phyloP scores from a whole-genome alignment of 2,888 invertebrate species.

The Seladonia tumulorum region DNA sequence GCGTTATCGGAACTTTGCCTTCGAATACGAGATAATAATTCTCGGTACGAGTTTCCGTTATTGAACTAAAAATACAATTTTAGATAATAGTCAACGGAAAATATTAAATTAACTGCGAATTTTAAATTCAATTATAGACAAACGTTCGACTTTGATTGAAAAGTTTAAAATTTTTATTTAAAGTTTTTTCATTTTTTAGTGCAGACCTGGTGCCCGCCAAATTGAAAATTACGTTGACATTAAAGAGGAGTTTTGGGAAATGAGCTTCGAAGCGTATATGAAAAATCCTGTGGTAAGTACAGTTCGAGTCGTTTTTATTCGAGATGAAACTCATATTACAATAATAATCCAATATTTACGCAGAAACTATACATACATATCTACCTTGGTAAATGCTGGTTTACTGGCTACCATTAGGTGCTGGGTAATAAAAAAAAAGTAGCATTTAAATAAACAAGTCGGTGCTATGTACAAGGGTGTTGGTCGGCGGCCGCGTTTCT shows the following conservation, averaged over 20 bases:
- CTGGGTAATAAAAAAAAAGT: constrained; percentile 58
- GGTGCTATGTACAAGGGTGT: constrained; percentile 67
- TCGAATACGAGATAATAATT: neutral
- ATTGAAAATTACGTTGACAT: neutral
- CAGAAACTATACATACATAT: constrained; percentile 65
- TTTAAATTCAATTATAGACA: neutral
- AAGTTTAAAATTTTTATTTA: neutral
- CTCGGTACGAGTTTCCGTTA: neutral
- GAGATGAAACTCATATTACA: constrained; percentile 73
- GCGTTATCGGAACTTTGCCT: neutral
- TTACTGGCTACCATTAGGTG: constrained; percentile 69
- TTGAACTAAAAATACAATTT: neutral
- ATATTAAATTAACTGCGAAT: neutral
- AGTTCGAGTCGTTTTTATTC: constrained; percentile 73
- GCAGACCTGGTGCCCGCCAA: neutral
- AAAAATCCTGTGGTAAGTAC: constrained; percentile 33
- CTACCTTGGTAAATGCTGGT: constrained; percentile 74
- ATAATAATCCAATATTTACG: constrained; percentile 71
- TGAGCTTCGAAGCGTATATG: neutral
- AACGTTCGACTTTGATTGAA: neutral
- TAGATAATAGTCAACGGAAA: neutral
- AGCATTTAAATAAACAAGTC: constrained; percentile 71
- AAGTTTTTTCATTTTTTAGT: neutral
- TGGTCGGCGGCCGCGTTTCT: constrained; percentile 13
- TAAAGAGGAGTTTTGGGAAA: neutral